Base-by-base conservation (phyloP, 2,888 invertebrate genomes). In the Idaea aversata region DNA sequence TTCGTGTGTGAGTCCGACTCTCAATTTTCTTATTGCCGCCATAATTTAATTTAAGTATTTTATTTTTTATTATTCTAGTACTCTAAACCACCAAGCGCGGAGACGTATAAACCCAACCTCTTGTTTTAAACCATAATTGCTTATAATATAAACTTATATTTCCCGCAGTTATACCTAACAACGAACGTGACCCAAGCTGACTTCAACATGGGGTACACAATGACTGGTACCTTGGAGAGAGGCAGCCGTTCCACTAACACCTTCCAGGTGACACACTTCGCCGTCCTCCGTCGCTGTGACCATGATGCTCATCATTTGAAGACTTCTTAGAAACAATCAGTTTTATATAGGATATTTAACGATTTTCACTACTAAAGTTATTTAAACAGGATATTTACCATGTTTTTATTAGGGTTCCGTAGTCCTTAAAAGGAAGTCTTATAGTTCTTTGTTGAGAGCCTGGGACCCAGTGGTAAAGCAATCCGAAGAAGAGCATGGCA, bases 161-260 rank as follows among this genome's bases (percentile, higher is more conserved):
- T 25, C 25, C 25, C 25, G 25, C 93, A 95, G 95, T 91, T 97
- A 84, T 95, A 95, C 88, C 94, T 97, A 82, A 97, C 97, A 69
- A 97, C 97, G 69, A 96, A 97, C 88, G 97, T 97, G 79, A 96
- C 96, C 61, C 95, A 96, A 80, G 95, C 97, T 63, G 97, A 97
- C 90, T 97, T 97, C 93, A 97, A 97, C 90, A 96, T 97, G 95
- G 97, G 97, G 63, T 97, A 97, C 93, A 96, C 96, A 82, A 96
- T 97, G 95, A 97, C 97, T 0, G 97, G 97, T 13, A 96, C 96
- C 13, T 93, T 97, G 80, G 97, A 97, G 85, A 94, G 97, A 16
- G 97, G 97, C 75, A 94, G 94, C 83, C 95, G 96, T 74, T 95
- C 95, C 82, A 95, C 95, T 76, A 96, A 96, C 88, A 94, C 94